Evolutionary conservation across 1,140 invertebrate species (phyloP).

Genomic region (Microvelia longipes): DNA sequence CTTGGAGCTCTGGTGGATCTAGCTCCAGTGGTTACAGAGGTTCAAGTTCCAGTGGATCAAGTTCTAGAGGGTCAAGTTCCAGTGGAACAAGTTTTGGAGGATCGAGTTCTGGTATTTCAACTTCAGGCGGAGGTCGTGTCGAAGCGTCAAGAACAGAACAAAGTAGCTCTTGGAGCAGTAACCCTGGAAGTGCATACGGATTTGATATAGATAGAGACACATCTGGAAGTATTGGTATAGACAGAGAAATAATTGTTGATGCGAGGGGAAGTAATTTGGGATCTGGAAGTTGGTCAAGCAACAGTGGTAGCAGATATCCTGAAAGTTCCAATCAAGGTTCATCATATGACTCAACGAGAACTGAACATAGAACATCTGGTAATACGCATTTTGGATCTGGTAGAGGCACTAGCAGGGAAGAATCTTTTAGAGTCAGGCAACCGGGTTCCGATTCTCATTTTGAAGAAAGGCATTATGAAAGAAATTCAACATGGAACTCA

Average conservation of each 20-base stretch:
- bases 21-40: no score
- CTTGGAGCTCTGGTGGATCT: neutral
- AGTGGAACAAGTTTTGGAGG: neutral
- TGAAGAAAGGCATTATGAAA: conserved; percentile 10
- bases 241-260: neutral
- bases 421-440: no score
- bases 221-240: neutral
- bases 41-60: no score
- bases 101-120: neutral
- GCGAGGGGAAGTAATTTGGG: neutral
- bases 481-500: conserved; percentile 18
- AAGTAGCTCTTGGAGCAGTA: neutral
- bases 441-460: neutral
- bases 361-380: no score
- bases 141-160: neutral
- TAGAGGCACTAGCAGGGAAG: no score
- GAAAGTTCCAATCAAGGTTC: no score
- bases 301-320: no score
- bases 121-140: conserved; percentile 2
- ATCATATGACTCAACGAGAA: no score
- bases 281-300: no score
- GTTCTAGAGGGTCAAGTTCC: no score
- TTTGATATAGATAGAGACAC: neutral
- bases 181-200: neutral
- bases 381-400: no score